Percentiles rank a stretch among this genome's conserved stretches.
Evolutionary conservation across 2,797 vertebrate species (phyloP).

Genomic region (Lithobates sylvaticus): DNA sequence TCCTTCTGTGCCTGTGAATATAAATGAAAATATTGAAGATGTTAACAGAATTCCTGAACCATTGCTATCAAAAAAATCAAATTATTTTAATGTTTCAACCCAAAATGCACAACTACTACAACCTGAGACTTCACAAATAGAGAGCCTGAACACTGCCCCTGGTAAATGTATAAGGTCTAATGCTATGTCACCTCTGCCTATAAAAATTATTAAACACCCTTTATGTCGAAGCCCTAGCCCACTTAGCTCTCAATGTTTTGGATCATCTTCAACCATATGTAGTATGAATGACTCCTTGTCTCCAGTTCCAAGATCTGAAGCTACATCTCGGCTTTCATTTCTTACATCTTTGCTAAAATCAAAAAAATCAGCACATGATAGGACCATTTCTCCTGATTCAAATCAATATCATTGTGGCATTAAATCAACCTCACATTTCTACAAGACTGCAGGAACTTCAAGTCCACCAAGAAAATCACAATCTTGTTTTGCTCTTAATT

Average conservation of each 20-base stretch:
- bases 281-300: conserved; percentile 76
- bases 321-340: conserved; percentile 84
- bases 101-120: conserved; percentile 38
- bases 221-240: conserved; percentile 87
- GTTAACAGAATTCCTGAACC: neutral
- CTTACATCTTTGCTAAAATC: conserved; percentile 94
- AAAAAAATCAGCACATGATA: conserved; percentile 72
- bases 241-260: conserved; percentile 75
- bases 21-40: conserved; percentile 53
- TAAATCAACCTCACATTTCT: conserved; percentile 70
- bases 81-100: conserved; percentile 49
- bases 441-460: conserved; percentile 68
- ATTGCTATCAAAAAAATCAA: conserved; percentile 34
- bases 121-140: conserved; percentile 61
- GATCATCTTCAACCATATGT: conserved; percentile 80
- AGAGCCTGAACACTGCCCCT: conserved; percentile 64
- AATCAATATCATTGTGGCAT: conserved; percentile 72
- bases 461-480: conserved; percentile 69
- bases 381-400: conserved; percentile 71
- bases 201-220: conserved; percentile 79
- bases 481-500: conserved; percentile 69
- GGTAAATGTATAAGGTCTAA: conserved; percentile 77
- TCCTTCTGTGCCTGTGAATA: conserved; percentile 39
- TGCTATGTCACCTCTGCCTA: conserved; percentile 80
- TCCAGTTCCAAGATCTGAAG: conserved; percentile 68